phyloP scores from a whole-genome alignment of 1,140 invertebrate genomes.

The Drosophila jambulina region DNA sequence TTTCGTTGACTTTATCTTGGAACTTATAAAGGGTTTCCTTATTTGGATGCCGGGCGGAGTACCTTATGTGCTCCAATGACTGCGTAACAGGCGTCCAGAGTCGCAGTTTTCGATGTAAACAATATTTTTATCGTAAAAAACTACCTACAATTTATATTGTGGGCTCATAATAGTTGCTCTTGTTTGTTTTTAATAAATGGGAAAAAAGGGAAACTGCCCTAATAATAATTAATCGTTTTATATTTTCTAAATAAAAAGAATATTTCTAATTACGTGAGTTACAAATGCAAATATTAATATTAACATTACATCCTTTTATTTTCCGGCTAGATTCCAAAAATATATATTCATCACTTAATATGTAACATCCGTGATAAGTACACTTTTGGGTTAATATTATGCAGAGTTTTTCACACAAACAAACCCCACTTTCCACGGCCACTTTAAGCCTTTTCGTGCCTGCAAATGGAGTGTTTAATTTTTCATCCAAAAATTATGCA shows the following conservation, averaged over 20 bases:
- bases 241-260: too few relatives aligned
- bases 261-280: not conserved
- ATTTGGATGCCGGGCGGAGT: constrained; percentile 11
- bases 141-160: constrained; percentile 15
- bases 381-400: not conserved
- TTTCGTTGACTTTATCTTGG: not conserved
- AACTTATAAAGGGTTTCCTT: not conserved
- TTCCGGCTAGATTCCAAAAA: not conserved
- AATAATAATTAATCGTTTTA: too few relatives aligned
- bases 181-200: not conserved
- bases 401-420: not conserved
- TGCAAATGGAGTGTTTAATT: constrained; percentile 23
- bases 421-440: not conserved
- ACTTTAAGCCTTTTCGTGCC: not conserved
- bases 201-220: too few relatives aligned
- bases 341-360: too few relatives aligned
- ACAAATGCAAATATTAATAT: not conserved
- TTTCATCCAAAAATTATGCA: constrained; percentile 50
- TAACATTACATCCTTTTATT: not conserved
- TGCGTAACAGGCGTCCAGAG: constrained; percentile 42
- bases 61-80: constrained; percentile 49
- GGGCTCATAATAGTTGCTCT: not conserved
- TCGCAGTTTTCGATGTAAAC: constrained; percentile 31
- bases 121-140: constrained; percentile 10
- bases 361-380: not conserved